These are phyloP conservation scores for Drosophila cracens DNA, from an alignment of 2,888 invertebrate species.

Conservation along the genomic window DNA sequence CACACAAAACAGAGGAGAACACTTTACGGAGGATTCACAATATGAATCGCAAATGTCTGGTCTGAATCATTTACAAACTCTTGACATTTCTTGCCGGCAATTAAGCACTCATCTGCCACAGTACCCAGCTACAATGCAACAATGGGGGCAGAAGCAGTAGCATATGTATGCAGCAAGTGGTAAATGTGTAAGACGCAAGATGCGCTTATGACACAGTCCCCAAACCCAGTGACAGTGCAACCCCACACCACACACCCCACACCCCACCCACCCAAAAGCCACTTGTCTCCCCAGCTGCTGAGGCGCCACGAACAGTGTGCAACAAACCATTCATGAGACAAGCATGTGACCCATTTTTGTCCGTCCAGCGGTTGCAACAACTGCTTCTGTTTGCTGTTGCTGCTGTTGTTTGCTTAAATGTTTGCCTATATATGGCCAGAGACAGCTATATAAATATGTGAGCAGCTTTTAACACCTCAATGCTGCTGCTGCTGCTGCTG, in stretches of 20 bases:
- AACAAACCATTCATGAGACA: constrained; percentile 67
- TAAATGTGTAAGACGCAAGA: neutral
- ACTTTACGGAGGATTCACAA: neutral
- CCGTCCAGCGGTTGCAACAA: constrained; percentile 21
- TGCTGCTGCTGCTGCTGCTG: constrained; percentile 12
- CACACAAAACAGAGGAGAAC: neutral
- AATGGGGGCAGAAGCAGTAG: constrained; percentile 27
- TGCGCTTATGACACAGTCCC: constrained; percentile 53
- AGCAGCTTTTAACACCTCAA: constrained; percentile 76
- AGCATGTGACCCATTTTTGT: constrained; percentile 75
- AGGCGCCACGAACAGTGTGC: constrained; percentile 68
- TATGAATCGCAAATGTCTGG: constrained; percentile 20
- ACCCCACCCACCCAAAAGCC: constrained; percentile 4
- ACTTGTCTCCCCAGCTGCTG: constrained; percentile 32
- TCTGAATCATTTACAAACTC: constrained; percentile 28
- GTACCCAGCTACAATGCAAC: constrained; percentile 41
- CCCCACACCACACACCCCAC: neutral
- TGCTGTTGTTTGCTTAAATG: constrained; percentile 69
- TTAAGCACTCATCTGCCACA: constrained; percentile 50
- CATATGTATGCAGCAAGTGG: neutral
- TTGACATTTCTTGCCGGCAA: constrained; percentile 57
- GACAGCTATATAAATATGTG: constrained; percentile 77
- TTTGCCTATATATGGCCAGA: constrained; percentile 74
- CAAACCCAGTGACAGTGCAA: constrained; percentile 13
- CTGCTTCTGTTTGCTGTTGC: constrained; percentile 9